Percentiles rank a stretch among this genome's conserved stretches.
These are phyloP conservation scores for Augochlorella aurata DNA, from an alignment of 2,888 invertebrate genomes.

Conservation along the genomic window DNA sequence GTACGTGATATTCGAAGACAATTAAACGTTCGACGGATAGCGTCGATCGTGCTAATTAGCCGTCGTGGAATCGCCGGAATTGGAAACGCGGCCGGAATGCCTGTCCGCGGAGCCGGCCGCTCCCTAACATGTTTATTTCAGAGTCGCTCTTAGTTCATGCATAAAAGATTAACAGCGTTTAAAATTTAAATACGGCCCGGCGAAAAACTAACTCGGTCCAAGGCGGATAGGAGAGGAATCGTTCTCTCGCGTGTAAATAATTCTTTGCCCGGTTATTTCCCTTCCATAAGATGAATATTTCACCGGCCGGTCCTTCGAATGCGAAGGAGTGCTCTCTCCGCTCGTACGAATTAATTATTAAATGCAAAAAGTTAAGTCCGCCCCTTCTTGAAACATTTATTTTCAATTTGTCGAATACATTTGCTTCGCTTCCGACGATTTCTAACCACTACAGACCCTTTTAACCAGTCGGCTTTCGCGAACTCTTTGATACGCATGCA, in stretches of 20 bases:
- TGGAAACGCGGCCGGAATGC: neutral
- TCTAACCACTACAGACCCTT: neutral
- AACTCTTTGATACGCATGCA: too few species aligned
- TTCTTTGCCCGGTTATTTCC: neutral
- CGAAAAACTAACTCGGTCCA: conserved; percentile 23
- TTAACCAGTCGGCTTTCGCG: too few species aligned
- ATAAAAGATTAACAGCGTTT: conserved; percentile 46
- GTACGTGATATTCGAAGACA: neutral
- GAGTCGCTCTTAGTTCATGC: conserved; percentile 35
- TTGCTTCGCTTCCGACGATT: neutral
- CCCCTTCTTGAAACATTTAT: neutral
- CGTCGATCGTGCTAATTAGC: neutral
- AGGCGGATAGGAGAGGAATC: neutral
- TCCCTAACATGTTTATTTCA: conserved; percentile 41
- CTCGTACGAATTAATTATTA: neutral
- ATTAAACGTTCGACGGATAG: neutral
- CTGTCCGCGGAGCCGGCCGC: neutral
- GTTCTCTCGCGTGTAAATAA: neutral
- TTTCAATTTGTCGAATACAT: neutral
- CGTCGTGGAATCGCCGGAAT: neutral
- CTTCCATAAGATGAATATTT: neutral
- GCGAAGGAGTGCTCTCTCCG: neutral
- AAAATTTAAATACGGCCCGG: conserved; percentile 46
- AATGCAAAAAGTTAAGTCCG: neutral
- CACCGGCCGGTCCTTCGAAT: neutral